phyloP scores from a whole-genome alignment of 1,140 invertebrate genomes.

The Philopotamus ludificatus region DNA sequence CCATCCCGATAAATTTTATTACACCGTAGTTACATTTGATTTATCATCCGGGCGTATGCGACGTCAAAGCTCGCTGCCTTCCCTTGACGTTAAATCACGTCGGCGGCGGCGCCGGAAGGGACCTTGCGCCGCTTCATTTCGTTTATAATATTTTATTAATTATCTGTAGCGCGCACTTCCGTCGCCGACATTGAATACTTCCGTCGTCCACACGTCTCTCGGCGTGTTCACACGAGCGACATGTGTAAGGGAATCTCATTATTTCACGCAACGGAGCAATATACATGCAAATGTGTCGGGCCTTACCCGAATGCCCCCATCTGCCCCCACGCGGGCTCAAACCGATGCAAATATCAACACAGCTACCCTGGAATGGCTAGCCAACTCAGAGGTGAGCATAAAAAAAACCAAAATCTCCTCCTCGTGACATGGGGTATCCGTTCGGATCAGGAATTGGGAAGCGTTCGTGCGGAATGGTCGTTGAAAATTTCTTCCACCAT shows the following conservation, averaged over 20 bases:
- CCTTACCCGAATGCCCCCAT: neutral
- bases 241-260: slow-evolving; percentile 13
- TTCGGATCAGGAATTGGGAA: too few relatives aligned
- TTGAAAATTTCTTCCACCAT: too few relatives aligned
- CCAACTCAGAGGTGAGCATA: neutral
- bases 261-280: slow-evolving; percentile 13
- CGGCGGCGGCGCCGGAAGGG: too few relatives aligned
- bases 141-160: slow-evolving; percentile 9
- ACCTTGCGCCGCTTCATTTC: neutral
- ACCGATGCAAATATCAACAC: neutral
- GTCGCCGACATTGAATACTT: slow-evolving; percentile 2
- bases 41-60: too few relatives aligned
- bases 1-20: too few relatives aligned
- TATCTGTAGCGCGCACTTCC: neutral
- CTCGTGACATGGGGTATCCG: neutral
- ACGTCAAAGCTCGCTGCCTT: too few relatives aligned
- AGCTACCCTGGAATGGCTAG: neutral
- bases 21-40: neutral
- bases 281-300: slow-evolving; percentile 1
- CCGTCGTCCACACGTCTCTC: slow-evolving; percentile 3
- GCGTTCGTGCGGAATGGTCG: too few relatives aligned
- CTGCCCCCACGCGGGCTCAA: neutral
- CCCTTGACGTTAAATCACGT: neutral
- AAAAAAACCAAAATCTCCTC: neutral
- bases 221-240: slow-evolving; percentile 1